Percentiles rank a stretch among this genome's conserved stretches.
Evolutionary conservation across 2,797 vertebrate genomes (phyloP).

Genomic region (Enteromius treurensis): DNA sequence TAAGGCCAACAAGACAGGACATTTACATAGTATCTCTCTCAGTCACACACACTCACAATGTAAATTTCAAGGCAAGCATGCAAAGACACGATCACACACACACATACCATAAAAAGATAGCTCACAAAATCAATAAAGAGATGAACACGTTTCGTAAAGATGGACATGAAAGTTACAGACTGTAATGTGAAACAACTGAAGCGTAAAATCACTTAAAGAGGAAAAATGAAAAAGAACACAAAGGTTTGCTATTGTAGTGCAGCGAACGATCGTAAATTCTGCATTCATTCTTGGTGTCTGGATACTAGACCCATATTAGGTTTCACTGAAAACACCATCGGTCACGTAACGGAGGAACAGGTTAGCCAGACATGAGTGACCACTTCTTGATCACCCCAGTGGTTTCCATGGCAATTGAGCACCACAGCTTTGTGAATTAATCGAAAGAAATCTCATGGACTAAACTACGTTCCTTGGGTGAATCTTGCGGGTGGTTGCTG

Average conservation of each 20-base stretch:
- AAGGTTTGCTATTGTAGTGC: neutral
- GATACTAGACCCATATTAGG: neutral
- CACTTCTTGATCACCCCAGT: neutral
- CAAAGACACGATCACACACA: neutral
- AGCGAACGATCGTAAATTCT: neutral
- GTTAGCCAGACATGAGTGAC: constrained; percentile 2
- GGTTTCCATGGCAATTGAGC: constrained; percentile 28
- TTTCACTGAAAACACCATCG: constrained; percentile 12
- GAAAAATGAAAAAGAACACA: neutral
- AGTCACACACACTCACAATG: constrained; percentile 1
- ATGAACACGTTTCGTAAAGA: neutral
- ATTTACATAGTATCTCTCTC: constrained; percentile 25
- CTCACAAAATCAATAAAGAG: neutral
- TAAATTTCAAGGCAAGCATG: neutral
- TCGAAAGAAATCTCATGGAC: constrained; percentile 2
- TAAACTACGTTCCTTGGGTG: neutral
- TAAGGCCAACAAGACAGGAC: neutral
- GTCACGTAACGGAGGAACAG: neutral
- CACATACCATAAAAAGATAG: constrained; percentile 29
- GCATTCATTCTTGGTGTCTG: neutral
- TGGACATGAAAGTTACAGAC: neutral
- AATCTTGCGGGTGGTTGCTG: neutral
- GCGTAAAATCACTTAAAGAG: neutral
- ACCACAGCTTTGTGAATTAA: constrained; percentile 13
- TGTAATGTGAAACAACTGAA: neutral